Evolutionary conservation across 2,113 vertebrate genomes (phyloP).

Genomic region (Leiothrix lutea): DNA sequence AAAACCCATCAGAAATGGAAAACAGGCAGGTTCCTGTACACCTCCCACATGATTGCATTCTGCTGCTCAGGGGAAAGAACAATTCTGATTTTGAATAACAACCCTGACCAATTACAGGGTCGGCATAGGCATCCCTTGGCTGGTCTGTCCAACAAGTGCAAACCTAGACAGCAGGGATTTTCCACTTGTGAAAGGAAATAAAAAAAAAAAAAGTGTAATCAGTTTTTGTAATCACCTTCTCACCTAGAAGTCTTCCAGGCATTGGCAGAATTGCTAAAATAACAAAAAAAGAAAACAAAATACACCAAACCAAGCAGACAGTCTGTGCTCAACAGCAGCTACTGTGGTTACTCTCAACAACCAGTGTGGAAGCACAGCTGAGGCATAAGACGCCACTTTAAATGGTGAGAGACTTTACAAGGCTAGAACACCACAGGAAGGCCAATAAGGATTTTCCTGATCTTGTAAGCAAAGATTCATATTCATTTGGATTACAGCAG

Average conservation of each 20-base stretch:
- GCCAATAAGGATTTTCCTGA: neutral
- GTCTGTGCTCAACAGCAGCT: constrained; percentile 39
- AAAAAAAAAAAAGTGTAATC: neutral
- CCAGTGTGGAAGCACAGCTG: neutral
- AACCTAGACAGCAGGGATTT: neutral
- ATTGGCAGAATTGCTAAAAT: neutral
- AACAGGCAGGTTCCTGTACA: neutral
- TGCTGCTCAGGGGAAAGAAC: neutral
- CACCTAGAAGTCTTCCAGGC: constrained; percentile 20
- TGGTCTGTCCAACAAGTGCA: neutral
- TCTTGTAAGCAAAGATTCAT: neutral
- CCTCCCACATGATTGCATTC: neutral
- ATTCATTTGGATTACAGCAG: neutral
- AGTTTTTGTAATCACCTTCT: constrained; percentile 8
- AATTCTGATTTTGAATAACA: neutral
- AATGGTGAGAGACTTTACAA: neutral
- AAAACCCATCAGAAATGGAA: neutral
- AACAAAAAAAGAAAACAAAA: neutral
- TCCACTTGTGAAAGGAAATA: neutral
- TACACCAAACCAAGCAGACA: neutral
- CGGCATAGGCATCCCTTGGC: neutral
- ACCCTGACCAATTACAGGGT: neutral
- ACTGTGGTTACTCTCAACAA: constrained; percentile 10
- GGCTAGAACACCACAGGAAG: neutral
- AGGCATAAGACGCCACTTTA: neutral